Percentiles rank a stretch among this genome's conserved stretches.
phyloP scores from a whole-genome alignment of 2,797 vertebrate species.

The Gambelia wislizenii region DNA sequence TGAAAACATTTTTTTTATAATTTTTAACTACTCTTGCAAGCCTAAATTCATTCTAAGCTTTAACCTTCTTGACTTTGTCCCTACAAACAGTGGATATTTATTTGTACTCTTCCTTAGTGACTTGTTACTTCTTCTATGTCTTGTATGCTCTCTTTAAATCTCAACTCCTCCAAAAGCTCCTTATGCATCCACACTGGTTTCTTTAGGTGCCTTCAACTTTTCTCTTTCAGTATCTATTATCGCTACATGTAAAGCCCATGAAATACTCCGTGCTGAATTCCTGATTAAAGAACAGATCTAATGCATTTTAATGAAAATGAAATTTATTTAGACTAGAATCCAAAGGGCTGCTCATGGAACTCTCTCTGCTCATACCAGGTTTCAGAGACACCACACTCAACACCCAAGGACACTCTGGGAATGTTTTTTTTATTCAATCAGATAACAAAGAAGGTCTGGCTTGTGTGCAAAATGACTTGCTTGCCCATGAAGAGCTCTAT shows the following conservation, averaged over 20 bases:
- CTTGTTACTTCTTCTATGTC: no score
- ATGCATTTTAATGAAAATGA: constrained; percentile 63
- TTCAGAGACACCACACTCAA: background rate
- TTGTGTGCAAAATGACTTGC: background rate
- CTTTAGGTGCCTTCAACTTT: no score
- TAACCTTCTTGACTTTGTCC: no score
- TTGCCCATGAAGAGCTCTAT: background rate
- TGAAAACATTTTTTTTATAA: no score
- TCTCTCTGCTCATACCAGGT: background rate
- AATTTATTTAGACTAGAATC: constrained; percentile 37
- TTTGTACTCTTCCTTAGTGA: no score
- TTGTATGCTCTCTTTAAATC: no score
- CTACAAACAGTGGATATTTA: no score
- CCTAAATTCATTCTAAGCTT: no score
- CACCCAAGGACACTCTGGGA: background rate
- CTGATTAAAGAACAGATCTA: constrained; percentile 10
- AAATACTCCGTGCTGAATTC: background rate
- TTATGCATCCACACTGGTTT: no score
- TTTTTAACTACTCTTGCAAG: no score
- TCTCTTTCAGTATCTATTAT: no score
- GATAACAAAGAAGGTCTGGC: background rate
- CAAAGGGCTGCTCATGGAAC: background rate
- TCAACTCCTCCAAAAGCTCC: no score
- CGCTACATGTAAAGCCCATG: background rate
- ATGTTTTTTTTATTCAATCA: background rate